Evolutionary conservation across 2,888 invertebrate species (phyloP).

Genomic region (Rotaria sp.): DNA sequence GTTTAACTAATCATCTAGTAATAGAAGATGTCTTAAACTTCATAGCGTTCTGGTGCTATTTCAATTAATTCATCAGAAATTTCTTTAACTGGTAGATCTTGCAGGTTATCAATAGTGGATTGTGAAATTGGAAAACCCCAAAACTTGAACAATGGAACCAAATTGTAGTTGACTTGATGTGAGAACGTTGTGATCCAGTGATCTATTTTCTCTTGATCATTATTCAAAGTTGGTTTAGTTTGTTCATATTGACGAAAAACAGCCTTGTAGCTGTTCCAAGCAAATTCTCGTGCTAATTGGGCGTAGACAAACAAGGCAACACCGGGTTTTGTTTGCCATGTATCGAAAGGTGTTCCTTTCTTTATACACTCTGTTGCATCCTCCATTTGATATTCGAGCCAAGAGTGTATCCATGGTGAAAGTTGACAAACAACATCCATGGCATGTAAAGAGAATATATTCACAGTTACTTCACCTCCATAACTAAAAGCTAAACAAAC

Average conservation of each 20-base stretch:
- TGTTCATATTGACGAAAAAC: constrained; percentile 43
- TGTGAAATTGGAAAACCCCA: too few species aligned
- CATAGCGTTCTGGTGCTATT: too few species aligned
- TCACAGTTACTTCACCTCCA: constrained; percentile 44
- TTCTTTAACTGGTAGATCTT: too few species aligned
- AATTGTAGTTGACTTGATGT: constrained; percentile 41
- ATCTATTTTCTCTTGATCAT: constrained; percentile 44
- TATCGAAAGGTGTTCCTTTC: constrained; percentile 41
- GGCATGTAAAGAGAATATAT: constrained; percentile 45
- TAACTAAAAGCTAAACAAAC: constrained; percentile 43
- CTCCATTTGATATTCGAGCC: constrained; percentile 41
- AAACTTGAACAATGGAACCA: constrained; percentile 43
- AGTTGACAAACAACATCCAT: constrained; percentile 42
- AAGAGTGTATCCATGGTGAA: constrained; percentile 42
- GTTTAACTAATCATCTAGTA: too few species aligned
- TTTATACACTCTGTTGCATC: constrained; percentile 41
- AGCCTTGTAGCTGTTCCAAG: constrained; percentile 43
- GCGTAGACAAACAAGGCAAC: constrained; percentile 43
- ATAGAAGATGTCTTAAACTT: too few species aligned
- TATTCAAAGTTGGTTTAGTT: constrained; percentile 30
- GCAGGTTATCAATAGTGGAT: too few species aligned
- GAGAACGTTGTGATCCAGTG: constrained; percentile 44
- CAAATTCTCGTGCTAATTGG: constrained; percentile 43
- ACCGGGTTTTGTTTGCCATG: constrained; percentile 42
- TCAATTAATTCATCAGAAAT: too few species aligned